Evolutionary conservation across 2,888 invertebrate species (phyloP).

Genomic region (Athalia circularis): DNA sequence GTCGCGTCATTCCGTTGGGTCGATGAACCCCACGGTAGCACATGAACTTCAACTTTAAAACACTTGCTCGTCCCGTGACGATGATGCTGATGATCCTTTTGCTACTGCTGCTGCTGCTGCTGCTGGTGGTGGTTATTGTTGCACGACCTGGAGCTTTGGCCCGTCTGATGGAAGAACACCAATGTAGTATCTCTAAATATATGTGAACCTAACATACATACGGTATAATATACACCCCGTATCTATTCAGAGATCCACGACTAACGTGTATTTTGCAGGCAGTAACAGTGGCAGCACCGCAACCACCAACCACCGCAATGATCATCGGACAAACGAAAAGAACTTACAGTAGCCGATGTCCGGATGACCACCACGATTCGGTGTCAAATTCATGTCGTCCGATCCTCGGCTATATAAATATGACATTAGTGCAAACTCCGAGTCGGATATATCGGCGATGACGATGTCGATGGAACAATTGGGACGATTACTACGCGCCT

Average conservation of each 20-base stretch:
- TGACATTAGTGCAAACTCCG: slow-evolving; percentile 32
- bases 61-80: slow-evolving; percentile 26
- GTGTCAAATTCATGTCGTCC: slow-evolving; percentile 39
- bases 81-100: slow-evolving; percentile 1
- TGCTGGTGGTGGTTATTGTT: neutral
- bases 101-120: neutral
- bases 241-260: neutral
- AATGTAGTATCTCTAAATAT: neutral
- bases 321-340: neutral
- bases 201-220: neutral
- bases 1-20: slow-evolving; percentile 56
- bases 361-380: slow-evolving; percentile 3
- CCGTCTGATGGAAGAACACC: slow-evolving; percentile 26
- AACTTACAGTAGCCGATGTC: neutral
- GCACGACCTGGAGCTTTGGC: slow-evolving; percentile 35
- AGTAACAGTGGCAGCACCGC: neutral
- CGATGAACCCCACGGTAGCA: slow-evolving; percentile 33
- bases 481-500: neutral
- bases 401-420: slow-evolving; percentile 33
- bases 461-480: neutral
- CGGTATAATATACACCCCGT: slow-evolving; percentile 3
- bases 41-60: slow-evolving; percentile 42
- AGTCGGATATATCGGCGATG: too few species aligned
- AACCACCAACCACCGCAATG: neutral
- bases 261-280: neutral